Evolutionary conservation across 2,113 vertebrate genomes (phyloP).

Genomic region (Leptobrachium leishanense): DNA sequence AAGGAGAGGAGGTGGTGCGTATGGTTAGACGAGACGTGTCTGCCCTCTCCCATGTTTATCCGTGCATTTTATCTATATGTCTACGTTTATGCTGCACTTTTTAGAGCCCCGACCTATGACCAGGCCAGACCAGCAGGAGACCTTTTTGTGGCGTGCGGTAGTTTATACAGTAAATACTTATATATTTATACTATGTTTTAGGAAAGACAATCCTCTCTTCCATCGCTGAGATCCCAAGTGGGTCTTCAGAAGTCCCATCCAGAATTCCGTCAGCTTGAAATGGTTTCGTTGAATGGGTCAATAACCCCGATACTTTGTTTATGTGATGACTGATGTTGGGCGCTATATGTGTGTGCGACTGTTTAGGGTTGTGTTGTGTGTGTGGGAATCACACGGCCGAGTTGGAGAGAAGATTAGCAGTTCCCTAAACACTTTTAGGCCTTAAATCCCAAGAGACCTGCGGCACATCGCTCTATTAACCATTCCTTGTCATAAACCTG

Average conservation of each 20-base stretch:
- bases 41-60: not conserved
- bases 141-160: not conserved
- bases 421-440: slow-evolving; percentile 42
- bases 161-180: not conserved
- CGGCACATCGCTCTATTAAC: slow-evolving; percentile 25
- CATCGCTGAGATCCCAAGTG: not conserved
- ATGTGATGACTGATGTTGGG: not conserved
- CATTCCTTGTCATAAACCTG: not conserved
- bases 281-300: not conserved
- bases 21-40: slow-evolving; percentile 4
- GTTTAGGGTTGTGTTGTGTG: slow-evolving; percentile 21
- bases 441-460: slow-evolving; percentile 26
- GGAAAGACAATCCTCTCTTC: not conserved
- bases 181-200: not conserved
- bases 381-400: slow-evolving; percentile 26
- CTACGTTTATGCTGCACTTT: too few relatives aligned
- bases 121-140: not conserved
- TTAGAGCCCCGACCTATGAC: too few relatives aligned
- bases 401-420: slow-evolving; percentile 45
- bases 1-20: not conserved
- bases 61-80: not conserved
- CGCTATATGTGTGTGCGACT: slow-evolving; percentile 3
- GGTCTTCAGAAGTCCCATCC: not conserved
- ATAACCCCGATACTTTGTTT: not conserved
- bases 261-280: not conserved